Conservation (phyloP, 2,797 vertebrate species). For the Hemitrygon akajei region DNA sequence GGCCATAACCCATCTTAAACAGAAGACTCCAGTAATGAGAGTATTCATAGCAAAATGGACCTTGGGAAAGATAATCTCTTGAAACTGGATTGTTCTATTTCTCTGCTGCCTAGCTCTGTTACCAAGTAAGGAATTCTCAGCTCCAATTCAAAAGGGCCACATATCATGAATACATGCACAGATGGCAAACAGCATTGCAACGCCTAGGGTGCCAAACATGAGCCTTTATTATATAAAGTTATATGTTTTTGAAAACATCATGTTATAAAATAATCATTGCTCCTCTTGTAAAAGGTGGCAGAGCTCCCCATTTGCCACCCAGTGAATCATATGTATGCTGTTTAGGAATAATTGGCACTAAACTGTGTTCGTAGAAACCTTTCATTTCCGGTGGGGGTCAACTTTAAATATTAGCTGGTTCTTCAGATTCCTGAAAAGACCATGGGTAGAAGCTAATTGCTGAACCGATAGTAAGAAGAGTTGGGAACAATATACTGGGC, state of each 20-base stretch:
- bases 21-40: not conserved
- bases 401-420: no score
- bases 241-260: not conserved
- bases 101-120: not conserved
- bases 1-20: no score
- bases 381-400: no score
- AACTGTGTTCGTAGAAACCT: not conserved
- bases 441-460: no score
- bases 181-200: not conserved
- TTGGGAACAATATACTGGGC: not conserved
- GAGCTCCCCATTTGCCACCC: not conserved
- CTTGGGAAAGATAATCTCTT: not conserved
- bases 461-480: no score
- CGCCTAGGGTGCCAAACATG: not conserved
- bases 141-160: no score
- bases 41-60: not conserved
- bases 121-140: not conserved
- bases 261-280: not conserved
- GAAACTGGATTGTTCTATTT: not conserved
- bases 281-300: not conserved
- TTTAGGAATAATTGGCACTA: not conserved
- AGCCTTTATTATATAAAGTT: not conserved
- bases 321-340: not conserved
- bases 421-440: no score
- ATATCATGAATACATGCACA: not conserved